These are phyloP conservation scores for Leptocoma aspasia DNA, from an alignment of 2,113 vertebrate species.

Conservation along the genomic window DNA sequence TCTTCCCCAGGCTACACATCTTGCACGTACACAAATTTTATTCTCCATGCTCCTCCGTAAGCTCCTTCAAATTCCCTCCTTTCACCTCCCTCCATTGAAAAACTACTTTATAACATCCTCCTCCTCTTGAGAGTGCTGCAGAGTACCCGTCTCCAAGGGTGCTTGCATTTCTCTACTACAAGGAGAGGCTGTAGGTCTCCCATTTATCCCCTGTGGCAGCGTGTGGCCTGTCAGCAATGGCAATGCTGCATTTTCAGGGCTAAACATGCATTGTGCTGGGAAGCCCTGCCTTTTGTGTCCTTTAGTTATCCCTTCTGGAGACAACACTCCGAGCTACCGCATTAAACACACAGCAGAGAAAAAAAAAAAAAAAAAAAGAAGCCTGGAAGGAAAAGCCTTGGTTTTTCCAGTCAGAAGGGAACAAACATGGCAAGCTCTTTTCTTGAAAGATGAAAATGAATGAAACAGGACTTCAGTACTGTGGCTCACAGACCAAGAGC, in stretches of 20 bases:
- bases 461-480: neutral
- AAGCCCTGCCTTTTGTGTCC: neutral
- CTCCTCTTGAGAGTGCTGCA: neutral
- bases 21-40: neutral
- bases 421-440: neutral
- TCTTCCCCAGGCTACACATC: neutral
- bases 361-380: neutral
- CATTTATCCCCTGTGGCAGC: neutral
- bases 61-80: neutral
- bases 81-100: neutral
- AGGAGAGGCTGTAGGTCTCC: neutral
- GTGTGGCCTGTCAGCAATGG: neutral
- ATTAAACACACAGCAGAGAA: neutral
- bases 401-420: neutral
- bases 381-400: neutral
- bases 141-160: neutral
- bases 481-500: neutral
- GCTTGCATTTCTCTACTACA: neutral
- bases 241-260: neutral
- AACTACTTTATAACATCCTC: neutral
- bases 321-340: neutral
- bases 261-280: neutral
- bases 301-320: neutral
- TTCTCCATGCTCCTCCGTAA: neutral
- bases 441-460: neutral